Conservation (phyloP, 2,113 vertebrate species). For the Azemiops feae region DNA sequence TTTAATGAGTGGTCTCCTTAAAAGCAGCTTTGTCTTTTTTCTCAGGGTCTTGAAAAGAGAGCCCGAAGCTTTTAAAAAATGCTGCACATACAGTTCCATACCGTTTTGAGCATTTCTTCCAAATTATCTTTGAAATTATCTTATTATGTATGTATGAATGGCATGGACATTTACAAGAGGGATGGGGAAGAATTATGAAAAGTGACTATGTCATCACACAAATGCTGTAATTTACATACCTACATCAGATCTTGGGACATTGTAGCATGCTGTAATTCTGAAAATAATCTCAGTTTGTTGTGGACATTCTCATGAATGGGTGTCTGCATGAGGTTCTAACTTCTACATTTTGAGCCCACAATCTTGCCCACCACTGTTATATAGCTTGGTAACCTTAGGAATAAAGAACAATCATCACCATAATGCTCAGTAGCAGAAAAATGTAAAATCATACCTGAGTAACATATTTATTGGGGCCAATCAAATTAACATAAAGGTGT, state of each 20-base stretch:
- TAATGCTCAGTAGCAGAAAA: not conserved
- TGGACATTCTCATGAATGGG: not conserved
- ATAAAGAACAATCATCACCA: not conserved
- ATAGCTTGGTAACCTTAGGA: not conserved
- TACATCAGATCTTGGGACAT: not conserved
- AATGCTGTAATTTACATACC: not conserved
- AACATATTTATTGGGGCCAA: not conserved
- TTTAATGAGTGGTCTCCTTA: not conserved
- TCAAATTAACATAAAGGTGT: not conserved
- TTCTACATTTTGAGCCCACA: not conserved
- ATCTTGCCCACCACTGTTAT: not conserved
- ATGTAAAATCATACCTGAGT: not conserved
- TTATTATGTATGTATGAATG: not conserved
- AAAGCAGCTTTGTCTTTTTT: not conserved
- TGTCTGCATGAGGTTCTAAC: not conserved
- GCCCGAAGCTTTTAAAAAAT: not conserved
- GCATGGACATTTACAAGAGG: not conserved
- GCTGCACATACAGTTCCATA: not conserved
- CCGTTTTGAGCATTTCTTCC: not conserved
- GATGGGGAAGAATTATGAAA: not conserved
- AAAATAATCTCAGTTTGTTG: not conserved
- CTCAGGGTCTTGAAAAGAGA: not conserved
- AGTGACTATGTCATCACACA: not conserved
- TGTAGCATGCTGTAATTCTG: not conserved
- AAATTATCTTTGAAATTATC: not conserved